Evolutionary conservation across 2,113 vertebrate species (phyloP), one percentile per base, ranked within the genome.

Genomic region (Phrynosoma platyrhinos): DNA sequence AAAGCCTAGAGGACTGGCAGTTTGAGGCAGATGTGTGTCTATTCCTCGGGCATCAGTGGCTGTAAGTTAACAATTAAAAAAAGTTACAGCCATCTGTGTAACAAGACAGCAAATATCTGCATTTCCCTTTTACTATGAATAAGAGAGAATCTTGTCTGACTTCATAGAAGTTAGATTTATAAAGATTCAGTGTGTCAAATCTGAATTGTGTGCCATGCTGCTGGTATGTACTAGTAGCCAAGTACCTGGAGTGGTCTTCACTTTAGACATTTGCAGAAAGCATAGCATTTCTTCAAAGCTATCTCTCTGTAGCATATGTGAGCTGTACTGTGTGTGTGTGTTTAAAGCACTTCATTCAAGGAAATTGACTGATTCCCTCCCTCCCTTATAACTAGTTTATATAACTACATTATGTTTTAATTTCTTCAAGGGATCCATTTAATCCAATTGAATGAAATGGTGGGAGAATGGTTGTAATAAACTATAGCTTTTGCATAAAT

Each of bases 21-120:
- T 96, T 94, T 92, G 20, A 84, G 94, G 93, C 96, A 96, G 95
- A 95, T 97, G 95, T 96, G 95, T 92, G 77, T 92, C 92, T 94
- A 87, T 94, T 95, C 94, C 95, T 96, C 92, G 91, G 92, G 94
- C 93, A 91, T 96, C 94, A 92, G 93, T 96, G 94, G 95, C 93
- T 96, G 90, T 95, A 95, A 95, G 94, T 95, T 95, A 95, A 96
- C 95, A 95, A 93, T 95, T 95, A 20, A 68, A 83, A 79, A 96
- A 95, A 84, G 91, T 95, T 94, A 91, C 87, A 93, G 40, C 96
- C 95, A 95, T 96, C 95, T 96, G 95, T 95, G 96, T 95, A 95
- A 94, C 95, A 94, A 94, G 95, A 95, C 27, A 14, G 88, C 93
- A 90, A 84, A 95, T 91, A 92, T 94, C 94, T 95, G 94, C 89